These are phyloP conservation scores for Drosophila nigromelanica DNA, from an alignment of 1,140 invertebrate genomes.

Conservation along the genomic window DNA sequence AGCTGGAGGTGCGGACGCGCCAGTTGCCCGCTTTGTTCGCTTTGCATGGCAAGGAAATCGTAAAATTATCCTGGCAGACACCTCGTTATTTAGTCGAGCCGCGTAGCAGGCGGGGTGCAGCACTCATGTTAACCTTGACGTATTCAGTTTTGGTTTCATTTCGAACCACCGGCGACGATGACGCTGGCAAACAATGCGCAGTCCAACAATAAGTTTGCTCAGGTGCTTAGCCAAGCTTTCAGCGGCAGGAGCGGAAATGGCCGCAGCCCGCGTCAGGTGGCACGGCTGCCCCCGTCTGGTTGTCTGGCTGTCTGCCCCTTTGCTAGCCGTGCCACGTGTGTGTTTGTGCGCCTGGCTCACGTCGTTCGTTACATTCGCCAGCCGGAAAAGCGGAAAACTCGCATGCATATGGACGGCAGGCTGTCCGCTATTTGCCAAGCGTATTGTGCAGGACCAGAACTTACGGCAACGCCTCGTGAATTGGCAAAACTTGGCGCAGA, in stretches of 20 bases:
- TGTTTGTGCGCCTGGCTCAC: constrained; percentile 14
- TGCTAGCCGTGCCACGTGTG: not conserved
- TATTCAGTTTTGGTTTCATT: constrained; percentile 53
- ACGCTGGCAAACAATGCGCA: constrained; percentile 68
- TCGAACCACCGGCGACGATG: constrained; percentile 28
- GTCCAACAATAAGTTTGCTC: constrained; percentile 80
- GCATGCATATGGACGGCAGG: constrained; percentile 52
- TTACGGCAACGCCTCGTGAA: constrained; percentile 62
- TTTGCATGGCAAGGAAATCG: constrained; percentile 75
- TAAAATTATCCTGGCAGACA: constrained; percentile 84
- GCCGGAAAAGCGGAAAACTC: constrained; percentile 78
- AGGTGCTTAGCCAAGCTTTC: constrained; percentile 81
- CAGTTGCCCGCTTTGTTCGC: constrained; percentile 21
- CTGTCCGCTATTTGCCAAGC: constrained; percentile 73
- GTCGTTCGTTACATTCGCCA: constrained; percentile 38
- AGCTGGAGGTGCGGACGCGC: no score
- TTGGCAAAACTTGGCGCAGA: constrained; percentile 77
- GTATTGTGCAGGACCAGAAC: constrained; percentile 59
- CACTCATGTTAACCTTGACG: constrained; percentile 72
- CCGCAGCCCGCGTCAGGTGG: constrained; percentile 42
- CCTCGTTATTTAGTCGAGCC: constrained; percentile 70
- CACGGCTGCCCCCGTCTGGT: constrained; percentile 1
- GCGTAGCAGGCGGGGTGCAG: constrained; percentile 21
- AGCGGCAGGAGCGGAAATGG: constrained; percentile 55
- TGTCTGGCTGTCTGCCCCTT: constrained; percentile 11